phyloP scores from a whole-genome alignment of 1,140 invertebrate genomes.

The Bemisia tabaci region DNA sequence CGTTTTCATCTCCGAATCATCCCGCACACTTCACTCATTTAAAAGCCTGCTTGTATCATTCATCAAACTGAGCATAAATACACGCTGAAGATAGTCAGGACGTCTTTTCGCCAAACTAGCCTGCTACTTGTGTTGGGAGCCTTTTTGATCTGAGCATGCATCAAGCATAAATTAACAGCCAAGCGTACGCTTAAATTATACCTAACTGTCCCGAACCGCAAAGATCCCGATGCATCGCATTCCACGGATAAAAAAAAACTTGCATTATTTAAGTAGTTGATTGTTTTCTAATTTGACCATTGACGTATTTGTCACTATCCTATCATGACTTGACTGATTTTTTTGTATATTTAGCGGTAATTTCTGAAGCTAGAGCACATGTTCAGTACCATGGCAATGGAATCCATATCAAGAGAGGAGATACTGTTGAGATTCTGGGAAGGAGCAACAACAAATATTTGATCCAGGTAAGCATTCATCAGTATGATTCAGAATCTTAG shows the following conservation, averaged over 20 bases:
- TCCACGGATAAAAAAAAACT: neutral
- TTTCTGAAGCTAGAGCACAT: neutral
- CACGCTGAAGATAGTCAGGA: no score
- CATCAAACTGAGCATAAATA: no score
- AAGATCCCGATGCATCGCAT: neutral
- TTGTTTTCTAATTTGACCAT: neutral
- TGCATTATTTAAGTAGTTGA: neutral
- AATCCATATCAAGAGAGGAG: neutral
- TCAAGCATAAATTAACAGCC: neutral
- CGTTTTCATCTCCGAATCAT: no score
- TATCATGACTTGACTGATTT: neutral
- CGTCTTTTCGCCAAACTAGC: no score
- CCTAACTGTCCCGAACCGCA: neutral
- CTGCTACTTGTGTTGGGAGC: no score
- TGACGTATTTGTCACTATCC: neutral
- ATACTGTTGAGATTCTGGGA: neutral
- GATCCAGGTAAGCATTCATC: neutral
- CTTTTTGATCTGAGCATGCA: no score
- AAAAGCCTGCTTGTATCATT: no score
- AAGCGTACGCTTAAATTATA: neutral
- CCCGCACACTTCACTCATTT: no score
- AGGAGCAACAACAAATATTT: neutral
- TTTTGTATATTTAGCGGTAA: neutral
- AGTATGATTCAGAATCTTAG: no score
- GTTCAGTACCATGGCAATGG: neutral